phyloP scores from a whole-genome alignment of 2,888 invertebrate genomes.

The Plagiodera versicolora region DNA sequence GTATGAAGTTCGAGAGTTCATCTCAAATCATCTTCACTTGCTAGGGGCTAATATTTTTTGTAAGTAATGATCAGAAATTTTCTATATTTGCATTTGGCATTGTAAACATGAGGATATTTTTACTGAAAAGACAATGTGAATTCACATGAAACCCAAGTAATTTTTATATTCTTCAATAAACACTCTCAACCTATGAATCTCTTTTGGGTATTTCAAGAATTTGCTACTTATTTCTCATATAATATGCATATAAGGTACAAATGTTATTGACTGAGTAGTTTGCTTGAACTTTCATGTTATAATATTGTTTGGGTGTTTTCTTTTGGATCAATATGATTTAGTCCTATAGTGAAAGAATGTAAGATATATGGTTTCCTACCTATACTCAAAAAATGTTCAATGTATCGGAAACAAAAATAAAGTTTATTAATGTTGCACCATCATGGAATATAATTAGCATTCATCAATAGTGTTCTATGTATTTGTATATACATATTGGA shows the following conservation, averaged over 20 bases:
- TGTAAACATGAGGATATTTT: background rate
- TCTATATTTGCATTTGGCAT: background rate
- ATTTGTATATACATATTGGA: too few species aligned
- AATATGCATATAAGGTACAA: slow-evolving; percentile 24
- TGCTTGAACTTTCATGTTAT: background rate
- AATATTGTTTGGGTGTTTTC: background rate
- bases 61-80: background rate
- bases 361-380: background rate
- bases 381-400: too few species aligned
- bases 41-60: too few species aligned
- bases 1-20: too few species aligned
- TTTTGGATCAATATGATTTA: background rate
- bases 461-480: too few species aligned
- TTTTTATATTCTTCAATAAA: background rate
- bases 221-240: slow-evolving; percentile 14
- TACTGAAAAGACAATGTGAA: background rate
- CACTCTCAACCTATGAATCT: background rate
- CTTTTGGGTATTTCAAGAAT: slow-evolving; percentile 2
- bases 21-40: too few species aligned
- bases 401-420: too few species aligned
- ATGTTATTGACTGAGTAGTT: slow-evolving; percentile 16
- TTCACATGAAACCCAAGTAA: background rate
- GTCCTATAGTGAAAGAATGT: background rate
- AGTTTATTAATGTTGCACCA: too few species aligned
- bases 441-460: too few species aligned